Base-by-base conservation (phyloP, 2,113 vertebrate species). In the Hylia prasina region DNA sequence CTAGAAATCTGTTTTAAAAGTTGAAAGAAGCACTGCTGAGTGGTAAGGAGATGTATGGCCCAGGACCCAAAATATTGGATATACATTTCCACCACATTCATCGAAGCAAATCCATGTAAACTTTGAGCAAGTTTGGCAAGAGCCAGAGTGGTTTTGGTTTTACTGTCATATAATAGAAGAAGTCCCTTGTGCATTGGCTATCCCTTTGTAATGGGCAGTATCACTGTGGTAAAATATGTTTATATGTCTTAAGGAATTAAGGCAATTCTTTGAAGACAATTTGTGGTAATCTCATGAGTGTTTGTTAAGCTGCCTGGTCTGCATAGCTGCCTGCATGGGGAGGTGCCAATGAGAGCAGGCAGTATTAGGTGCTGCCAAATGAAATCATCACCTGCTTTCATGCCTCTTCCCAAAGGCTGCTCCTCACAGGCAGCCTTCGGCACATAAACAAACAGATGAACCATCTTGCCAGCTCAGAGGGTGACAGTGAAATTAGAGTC, bases 231-330 rank as follows among this genome's bases (percentile, higher is more conserved):
- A 79, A 96, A 93, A 94, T 82, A 56, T 87, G 61, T 89, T 95
- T 97, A 92, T 97, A 23, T 95, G 50, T 95, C 97, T 96, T 93
- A 86, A 94, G 78, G 91, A 97, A 90, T 94, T 87, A 76, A 84
- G 90, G 91, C 71, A 94, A 89, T 93, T 93, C 83, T 96, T 97
- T 97, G 88, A 97, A 97, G 94, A 86, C 89, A 91, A 87, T 96
- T 96, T 87, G 73, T 84, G 33, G 84, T 86, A 73, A 95, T 97
- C 92, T 94, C 53, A 85, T 75, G 87, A 83, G 65, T 33, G 30
- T 97, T 96, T 91, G 77, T 86, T 82, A 77, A 57, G n/a, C 71
- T 87, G 87, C 54, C 42, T 72, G 23, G 33, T 87, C 80, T 84
- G 80, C 44, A 37, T 40, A 82, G 90, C 95, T 95, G 84, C 94